Conservation (phyloP, 1,140 invertebrate genomes). For the Aphelinus atriplicis region DNA sequence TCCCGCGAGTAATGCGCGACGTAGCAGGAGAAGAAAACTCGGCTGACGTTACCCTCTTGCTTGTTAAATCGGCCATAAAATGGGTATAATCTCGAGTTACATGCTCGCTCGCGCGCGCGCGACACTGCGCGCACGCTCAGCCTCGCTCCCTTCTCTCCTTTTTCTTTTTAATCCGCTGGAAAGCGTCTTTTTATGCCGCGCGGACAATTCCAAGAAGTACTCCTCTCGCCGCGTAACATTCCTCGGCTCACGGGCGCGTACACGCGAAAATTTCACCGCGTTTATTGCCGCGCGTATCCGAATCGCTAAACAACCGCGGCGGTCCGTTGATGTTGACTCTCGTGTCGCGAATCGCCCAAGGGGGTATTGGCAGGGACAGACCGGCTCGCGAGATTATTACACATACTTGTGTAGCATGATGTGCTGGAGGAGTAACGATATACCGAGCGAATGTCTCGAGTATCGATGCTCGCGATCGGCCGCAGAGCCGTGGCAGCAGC, state of each 20-base stretch:
- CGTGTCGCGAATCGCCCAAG: background rate
- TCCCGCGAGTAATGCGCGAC: too few relatives aligned
- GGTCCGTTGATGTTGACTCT: too few relatives aligned
- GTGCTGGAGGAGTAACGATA: too few relatives aligned
- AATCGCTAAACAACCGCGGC: too few relatives aligned
- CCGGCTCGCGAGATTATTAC: too few relatives aligned
- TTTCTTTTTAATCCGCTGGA: conserved; percentile 39
- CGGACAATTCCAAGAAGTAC: conserved; percentile 31
- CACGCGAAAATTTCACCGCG: too few relatives aligned
- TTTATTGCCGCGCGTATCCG: too few relatives aligned
- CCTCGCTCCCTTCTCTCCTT: conserved; percentile 33
- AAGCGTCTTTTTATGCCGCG: conserved; percentile 35
- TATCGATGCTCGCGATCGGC: too few relatives aligned
- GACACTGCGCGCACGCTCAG: conserved; percentile 39
- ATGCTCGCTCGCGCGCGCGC: conserved; percentile 24
- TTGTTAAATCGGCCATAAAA: conserved; percentile 60
- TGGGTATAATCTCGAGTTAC: conserved; percentile 58
- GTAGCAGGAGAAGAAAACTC: background rate
- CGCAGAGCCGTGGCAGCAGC: background rate
- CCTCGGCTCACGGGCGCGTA: too few relatives aligned
- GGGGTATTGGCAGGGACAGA: background rate
- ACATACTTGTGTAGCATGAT: too few relatives aligned
- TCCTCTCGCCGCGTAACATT: background rate
- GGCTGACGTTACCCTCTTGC: conserved; percentile 38
- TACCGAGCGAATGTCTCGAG: too few relatives aligned